phyloP scores from a whole-genome alignment of 2,888 invertebrate species.

The Drosophila silvestris region DNA sequence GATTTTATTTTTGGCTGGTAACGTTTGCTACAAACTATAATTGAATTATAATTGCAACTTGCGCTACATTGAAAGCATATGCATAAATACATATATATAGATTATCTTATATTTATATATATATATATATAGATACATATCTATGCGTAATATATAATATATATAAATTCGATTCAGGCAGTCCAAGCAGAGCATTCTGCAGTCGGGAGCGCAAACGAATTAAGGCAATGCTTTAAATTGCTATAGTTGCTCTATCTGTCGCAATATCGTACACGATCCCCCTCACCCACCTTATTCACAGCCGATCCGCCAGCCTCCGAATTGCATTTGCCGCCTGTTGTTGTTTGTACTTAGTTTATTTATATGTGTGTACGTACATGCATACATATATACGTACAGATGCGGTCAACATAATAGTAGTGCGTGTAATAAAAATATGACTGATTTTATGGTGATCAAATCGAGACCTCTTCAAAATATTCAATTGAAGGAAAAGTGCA shows the following conservation, averaged over 20 bases:
- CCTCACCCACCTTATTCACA: background rate
- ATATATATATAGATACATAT: too few species aligned
- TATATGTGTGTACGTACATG: conserved; percentile 9
- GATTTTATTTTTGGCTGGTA: background rate
- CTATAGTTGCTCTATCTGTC: conserved; percentile 30
- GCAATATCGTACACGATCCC: conserved; percentile 32
- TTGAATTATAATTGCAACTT: background rate
- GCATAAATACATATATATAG: too few species aligned
- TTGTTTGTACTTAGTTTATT: conserved; percentile 34
- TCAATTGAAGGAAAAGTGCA: background rate
- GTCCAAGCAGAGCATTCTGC: background rate
- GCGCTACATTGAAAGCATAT: too few species aligned
- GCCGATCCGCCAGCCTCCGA: background rate
- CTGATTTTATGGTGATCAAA: background rate
- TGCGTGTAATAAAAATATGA: background rate
- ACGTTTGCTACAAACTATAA: background rate
- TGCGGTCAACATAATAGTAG: background rate
- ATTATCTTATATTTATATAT: too few species aligned
- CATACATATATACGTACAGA: background rate
- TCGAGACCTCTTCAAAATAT: background rate
- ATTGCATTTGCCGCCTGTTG: conserved; percentile 32
- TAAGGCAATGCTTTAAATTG: conserved; percentile 1
- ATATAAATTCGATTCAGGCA: background rate
- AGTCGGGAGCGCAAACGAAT: background rate
- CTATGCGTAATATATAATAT: too few species aligned